phyloP scores from a whole-genome alignment of 2,888 invertebrate species.

The Latheticus oryzae region DNA sequence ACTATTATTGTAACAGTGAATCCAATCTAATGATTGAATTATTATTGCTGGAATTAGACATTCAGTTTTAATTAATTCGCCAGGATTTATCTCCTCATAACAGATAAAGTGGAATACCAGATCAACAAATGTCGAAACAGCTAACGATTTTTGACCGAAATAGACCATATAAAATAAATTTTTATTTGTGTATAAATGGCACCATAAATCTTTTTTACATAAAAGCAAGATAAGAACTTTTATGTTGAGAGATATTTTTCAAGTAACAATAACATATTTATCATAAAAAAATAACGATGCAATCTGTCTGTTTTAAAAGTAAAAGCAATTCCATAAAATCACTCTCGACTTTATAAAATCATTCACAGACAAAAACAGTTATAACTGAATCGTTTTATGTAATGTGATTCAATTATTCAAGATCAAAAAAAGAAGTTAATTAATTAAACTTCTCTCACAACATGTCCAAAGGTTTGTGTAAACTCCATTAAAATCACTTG shows the following conservation, averaged over 20 bases:
- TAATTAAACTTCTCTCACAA: slow-evolving; percentile 1
- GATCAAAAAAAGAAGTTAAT: background rate
- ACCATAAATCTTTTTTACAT: slow-evolving; percentile 28
- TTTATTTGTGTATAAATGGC: slow-evolving; percentile 34
- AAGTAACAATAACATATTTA: slow-evolving; percentile 35
- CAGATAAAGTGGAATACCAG: too few species aligned
- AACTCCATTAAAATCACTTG: background rate
- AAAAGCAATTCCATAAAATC: too few species aligned
- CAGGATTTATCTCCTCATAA: too few species aligned
- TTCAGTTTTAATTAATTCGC: slow-evolving; percentile 14
- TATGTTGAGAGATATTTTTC: slow-evolving; percentile 32
- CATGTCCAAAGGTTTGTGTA: slow-evolving; percentile 1
- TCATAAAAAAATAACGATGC: slow-evolving; percentile 24
- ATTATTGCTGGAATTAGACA: background rate
- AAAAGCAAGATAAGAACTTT: slow-evolving; percentile 33
- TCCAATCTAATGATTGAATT: background rate
- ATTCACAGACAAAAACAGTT: background rate
- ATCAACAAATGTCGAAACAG: slow-evolving; percentile 7
- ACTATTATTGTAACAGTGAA: slow-evolving; percentile 6
- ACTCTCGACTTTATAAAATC: background rate
- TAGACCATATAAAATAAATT: slow-evolving; percentile 17
- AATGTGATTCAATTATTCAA: background rate
- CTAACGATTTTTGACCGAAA: slow-evolving; percentile 7
- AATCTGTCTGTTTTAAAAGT: slow-evolving; percentile 25
- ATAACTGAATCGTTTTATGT: background rate